These are phyloP conservation scores for Antechinus flavipes DNA, from an alignment of 2,113 vertebrate genomes.

Conservation along the genomic window DNA sequence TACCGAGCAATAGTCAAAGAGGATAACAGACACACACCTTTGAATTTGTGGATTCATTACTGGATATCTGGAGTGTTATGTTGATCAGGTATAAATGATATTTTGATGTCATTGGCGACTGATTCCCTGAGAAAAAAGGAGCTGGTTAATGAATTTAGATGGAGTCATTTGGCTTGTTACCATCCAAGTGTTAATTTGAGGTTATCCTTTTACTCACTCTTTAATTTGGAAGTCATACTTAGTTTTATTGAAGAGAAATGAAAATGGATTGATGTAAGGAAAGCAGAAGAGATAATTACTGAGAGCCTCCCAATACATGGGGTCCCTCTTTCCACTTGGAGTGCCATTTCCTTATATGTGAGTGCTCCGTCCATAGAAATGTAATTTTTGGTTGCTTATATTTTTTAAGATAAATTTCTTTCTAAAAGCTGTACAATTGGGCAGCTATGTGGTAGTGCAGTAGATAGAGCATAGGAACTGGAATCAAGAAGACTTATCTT, in stretches of 20 bases:
- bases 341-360: too few relatives aligned
- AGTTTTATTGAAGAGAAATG: too few relatives aligned
- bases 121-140: background rate
- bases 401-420: background rate
- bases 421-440: background rate
- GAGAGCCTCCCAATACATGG: too few relatives aligned
- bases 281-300: background rate
- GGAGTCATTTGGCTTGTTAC: background rate
- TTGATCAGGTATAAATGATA: background rate
- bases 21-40: background rate
- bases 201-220: background rate
- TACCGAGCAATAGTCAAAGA: background rate
- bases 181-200: background rate
- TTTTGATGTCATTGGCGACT: background rate
- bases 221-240: background rate
- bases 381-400: background rate
- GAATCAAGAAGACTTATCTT: background rate
- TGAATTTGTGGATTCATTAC: background rate
- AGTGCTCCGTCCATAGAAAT: background rate
- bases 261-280: too few relatives aligned
- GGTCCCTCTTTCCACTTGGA: background rate
- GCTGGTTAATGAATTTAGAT: background rate
- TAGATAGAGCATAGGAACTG: background rate
- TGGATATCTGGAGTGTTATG: background rate
- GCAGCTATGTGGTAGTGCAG: background rate